A percentile compares a stretch with the other conserved stretches of the same genome.
These are phyloP conservation scores for Latrodectus geometricus DNA, from an alignment of 1,140 invertebrate genomes.

Conservation along the genomic window DNA sequence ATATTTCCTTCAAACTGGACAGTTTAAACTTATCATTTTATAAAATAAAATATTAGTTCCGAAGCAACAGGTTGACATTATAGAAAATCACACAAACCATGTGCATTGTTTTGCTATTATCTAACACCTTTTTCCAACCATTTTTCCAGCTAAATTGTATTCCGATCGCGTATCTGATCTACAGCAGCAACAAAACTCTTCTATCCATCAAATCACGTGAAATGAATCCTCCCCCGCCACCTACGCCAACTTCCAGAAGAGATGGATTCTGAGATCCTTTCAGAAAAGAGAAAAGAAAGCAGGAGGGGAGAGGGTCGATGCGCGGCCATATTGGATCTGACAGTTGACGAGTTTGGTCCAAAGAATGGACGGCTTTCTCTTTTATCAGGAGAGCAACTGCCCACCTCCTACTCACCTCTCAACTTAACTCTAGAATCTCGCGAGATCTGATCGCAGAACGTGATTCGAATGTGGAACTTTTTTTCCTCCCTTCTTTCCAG, in stretches of 20 bases:
- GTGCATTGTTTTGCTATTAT: no score
- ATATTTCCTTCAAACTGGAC: no score
- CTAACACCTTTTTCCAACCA: no score
- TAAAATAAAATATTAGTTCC: no score
- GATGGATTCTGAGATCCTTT: background rate
- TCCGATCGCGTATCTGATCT: background rate
- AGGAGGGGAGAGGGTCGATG: conserved; percentile 5
- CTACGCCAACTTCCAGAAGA: background rate
- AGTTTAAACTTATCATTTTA: no score
- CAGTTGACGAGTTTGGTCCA: conserved; percentile 43
- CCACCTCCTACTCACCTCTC: background rate
- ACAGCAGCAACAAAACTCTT: conserved; percentile 1
- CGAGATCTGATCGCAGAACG: conserved; percentile 45
- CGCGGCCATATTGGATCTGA: conserved; percentile 52
- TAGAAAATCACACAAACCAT: no score
- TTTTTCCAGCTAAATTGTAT: background rate
- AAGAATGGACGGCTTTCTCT: conserved; percentile 37
- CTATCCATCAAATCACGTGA: conserved; percentile 43
- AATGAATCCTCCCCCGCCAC: conserved; percentile 27
- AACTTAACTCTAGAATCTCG: conserved; percentile 2
- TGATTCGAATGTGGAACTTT: conserved; percentile 28
- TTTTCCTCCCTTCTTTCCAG: background rate
- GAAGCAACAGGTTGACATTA: no score
- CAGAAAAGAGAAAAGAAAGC: background rate
- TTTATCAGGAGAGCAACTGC: background rate